Percentiles rank a stretch among this genome's conserved stretches.
Evolutionary conservation across 2,113 vertebrate genomes (phyloP).

Genomic region (Dasyurus viverrinus): DNA sequence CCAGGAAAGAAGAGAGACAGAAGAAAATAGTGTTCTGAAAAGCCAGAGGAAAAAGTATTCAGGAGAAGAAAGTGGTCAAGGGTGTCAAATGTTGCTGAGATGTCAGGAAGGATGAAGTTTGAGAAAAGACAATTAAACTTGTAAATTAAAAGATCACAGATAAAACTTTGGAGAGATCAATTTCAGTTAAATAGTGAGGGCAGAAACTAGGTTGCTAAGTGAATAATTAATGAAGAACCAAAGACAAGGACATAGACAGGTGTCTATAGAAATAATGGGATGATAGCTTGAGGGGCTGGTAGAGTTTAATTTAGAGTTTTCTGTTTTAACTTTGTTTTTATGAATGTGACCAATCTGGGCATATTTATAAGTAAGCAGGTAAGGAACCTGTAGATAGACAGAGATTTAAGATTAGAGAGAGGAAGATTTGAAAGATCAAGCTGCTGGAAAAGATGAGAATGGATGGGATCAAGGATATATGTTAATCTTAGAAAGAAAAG

Average conservation of each 20-base stretch:
- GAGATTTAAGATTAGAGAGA: neutral
- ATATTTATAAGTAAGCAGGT: neutral
- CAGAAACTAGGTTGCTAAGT: neutral
- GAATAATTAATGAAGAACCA: neutral
- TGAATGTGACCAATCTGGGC: neutral
- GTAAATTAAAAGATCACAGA: neutral
- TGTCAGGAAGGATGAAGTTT: neutral
- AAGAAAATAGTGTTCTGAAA: neutral
- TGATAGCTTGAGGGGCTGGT: neutral
- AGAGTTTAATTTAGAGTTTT: neutral
- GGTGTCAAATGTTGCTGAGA: neutral
- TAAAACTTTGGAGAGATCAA: neutral
- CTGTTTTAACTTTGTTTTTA: neutral
- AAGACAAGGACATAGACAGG: neutral
- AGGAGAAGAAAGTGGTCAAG: neutral
- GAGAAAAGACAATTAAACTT: neutral
- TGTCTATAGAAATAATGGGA: neutral
- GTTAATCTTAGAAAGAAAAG: no score
- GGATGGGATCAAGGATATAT: no score
- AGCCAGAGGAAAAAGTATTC: neutral
- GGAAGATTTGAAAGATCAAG: neutral
- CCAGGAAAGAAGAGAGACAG: neutral
- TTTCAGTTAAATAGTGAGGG: neutral
- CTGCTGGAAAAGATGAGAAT: no score
- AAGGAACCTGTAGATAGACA: neutral